phyloP scores from a whole-genome alignment of 1,140 invertebrate species.

The Zaprionus vittiger region DNA sequence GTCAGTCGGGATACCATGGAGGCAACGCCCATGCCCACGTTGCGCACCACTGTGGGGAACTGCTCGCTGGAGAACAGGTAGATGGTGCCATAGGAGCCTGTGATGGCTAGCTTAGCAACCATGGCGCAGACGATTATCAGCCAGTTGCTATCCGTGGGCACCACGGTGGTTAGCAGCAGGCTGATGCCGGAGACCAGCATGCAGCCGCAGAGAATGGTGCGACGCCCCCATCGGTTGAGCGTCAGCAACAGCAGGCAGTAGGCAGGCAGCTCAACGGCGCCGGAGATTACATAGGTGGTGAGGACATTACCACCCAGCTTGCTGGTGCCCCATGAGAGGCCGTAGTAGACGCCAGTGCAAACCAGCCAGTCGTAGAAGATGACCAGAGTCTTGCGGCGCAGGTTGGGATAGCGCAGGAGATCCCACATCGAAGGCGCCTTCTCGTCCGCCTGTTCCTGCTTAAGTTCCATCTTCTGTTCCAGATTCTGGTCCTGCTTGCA shows the following conservation, averaged over 20 bases:
- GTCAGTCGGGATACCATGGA: conserved; percentile 92
- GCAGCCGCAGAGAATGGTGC: conserved; percentile 88
- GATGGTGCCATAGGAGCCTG: conserved; percentile 91
- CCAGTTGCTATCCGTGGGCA: conserved; percentile 86
- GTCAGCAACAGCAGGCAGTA: conserved; percentile 90
- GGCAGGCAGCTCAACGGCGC: conserved; percentile 91
- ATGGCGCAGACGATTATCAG: conserved; percentile 89
- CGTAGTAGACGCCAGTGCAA: conserved; percentile 92
- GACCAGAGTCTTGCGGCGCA: conserved; percentile 89
- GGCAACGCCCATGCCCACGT: conserved; percentile 90
- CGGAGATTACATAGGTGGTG: conserved; percentile 91
- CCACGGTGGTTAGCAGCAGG: conserved; percentile 86
- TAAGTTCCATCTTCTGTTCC: conserved; percentile 46
- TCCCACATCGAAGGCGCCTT: conserved; percentile 86
- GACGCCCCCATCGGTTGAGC: conserved; percentile 90
- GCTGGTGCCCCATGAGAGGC: conserved; percentile 91
- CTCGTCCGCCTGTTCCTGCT: conserved; percentile 29
- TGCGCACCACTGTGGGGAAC: conserved; percentile 93
- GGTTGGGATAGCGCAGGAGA: conserved; percentile 89
- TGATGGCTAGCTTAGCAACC: conserved; percentile 93
- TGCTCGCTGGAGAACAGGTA: conserved; percentile 93
- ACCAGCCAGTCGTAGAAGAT: conserved; percentile 93
- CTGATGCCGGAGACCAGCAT: conserved; percentile 89
- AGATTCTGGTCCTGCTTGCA: conserved; percentile 83
- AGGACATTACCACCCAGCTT: conserved; percentile 90